Evolutionary conservation across 1,140 invertebrate species (phyloP), one percentile per base, ranked within the genome.

Genomic region (Bacillus rossius): DNA sequence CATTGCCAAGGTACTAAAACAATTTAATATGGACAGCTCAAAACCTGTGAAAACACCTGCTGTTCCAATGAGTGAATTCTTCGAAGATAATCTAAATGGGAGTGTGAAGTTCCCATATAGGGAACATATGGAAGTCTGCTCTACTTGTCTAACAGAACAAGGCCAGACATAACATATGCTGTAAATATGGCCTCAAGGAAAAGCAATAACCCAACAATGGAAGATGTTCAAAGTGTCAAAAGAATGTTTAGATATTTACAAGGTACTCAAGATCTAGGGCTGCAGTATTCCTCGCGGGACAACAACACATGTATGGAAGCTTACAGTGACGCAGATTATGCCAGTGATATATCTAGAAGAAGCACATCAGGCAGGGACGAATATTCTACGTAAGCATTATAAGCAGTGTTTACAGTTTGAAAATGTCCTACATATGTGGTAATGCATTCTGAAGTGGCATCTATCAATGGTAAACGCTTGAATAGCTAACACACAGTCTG

Each of bases 161-260:
- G 72, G 23, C 73, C 67, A 8, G 74, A 77, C 51, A 68, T 75
- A 37, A 58, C 67, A 3, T 70, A 64, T 60, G 60, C 67, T 40
- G 68, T 79, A 0, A 69, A 57, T 54, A 38, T 59, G 17, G 45
- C 68, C 3, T 64, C 61, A 19, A 64, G 65, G 51, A 67, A 62
- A 45, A 60, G 64, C 5, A 61, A 63, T 8, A 64, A 62, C 25
- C 68, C 54, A 10, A 57, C 48, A 45, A 51, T 64, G 40, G 48
- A 61, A 7, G 69, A 78, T 61, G 72, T 69, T 60, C 65, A 63
- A 54, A 65, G 65, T 8, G 64, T 71, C 0, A 73, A 76, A 60
- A 49, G 67, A 19, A 65, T 74, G 2, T 58, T 76, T 5, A 37
- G 65, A 23, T 77, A 77, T 57, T 49, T 81, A 7, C 74, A 71